phyloP scores from a whole-genome alignment of 2,797 vertebrate genomes.

The Eulemur mongoz region DNA sequence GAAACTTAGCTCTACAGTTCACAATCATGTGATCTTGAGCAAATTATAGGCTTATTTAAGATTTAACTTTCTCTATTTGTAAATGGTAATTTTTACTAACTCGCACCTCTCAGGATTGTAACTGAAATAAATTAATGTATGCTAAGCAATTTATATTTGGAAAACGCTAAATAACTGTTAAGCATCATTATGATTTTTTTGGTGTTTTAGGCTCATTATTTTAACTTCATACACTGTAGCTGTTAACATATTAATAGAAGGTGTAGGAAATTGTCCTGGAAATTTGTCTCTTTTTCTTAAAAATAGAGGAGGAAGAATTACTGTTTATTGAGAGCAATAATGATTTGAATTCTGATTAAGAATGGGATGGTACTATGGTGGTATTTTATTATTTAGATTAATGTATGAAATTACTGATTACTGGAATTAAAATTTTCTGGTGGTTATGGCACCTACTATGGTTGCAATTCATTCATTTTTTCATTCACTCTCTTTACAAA shows the following conservation, averaged over 20 bases:
- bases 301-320: background rate
- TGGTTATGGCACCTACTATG: background rate
- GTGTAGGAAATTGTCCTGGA: background rate
- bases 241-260: background rate
- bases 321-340: background rate
- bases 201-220: background rate
- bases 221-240: background rate
- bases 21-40: background rate
- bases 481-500: background rate
- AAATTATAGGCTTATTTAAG: background rate
- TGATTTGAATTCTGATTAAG: constrained; percentile 5
- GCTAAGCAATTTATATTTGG: background rate
- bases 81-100: background rate
- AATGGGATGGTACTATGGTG: background rate
- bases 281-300: background rate
- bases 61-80: background rate
- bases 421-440: background rate
- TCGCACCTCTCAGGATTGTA: background rate
- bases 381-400: constrained; percentile 19
- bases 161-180: background rate
- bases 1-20: background rate
- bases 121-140: background rate
- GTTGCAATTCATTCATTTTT: background rate
- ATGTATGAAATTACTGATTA: background rate
- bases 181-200: background rate